Evolutionary conservation across 2,888 invertebrate species (phyloP), one percentile per base, ranked within the genome.

Genomic region (Temnothorax ravouxi): DNA sequence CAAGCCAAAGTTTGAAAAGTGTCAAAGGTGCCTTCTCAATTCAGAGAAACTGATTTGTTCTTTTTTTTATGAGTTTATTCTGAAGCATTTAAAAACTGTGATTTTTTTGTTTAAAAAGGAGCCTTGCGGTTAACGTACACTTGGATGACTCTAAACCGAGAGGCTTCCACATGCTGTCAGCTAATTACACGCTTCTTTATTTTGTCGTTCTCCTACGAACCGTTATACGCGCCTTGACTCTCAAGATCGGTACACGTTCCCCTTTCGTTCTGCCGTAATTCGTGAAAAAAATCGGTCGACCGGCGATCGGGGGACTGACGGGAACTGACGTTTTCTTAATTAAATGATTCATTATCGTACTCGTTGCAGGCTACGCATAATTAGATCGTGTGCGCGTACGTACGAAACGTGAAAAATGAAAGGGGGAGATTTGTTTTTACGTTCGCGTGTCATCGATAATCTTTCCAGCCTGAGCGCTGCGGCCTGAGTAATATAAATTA

Each of bases 141-240:
- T 21, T 21, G 69, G 69, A 56, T 29, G 56, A 56, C 38, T 50
- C 59, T 61, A 61, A 71, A 59, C 47, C 47, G 79, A 38, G 79
- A 38, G 59, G 47, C 71, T 61, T 61, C 47, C 59, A 71, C 71
- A 59, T 47, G 59, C 59, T 71, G 88, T 67, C 88, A 61, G 77
- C 86, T 89, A 89, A 89, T 89, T 89, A 88, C 86, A 82, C 86
- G 84, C 84, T 84, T 82, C 79, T 89, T 89, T 86, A 89, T 89
- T 89, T 89, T 82, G 89, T 87, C 83, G 77, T 83, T 76, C 69
- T 21, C 21, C 34, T 44, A 56, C 67, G 81, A 72, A 86, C 88
- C 88, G 88, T 88, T 88, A 88, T 66, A 34, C 83, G 29, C 50
- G 69, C 50, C 38, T 64, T 21, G 44, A n/a, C 56, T 67, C 64